Base-by-base conservation (phyloP, 2,797 vertebrate species). In the Staurois parvus region DNA sequence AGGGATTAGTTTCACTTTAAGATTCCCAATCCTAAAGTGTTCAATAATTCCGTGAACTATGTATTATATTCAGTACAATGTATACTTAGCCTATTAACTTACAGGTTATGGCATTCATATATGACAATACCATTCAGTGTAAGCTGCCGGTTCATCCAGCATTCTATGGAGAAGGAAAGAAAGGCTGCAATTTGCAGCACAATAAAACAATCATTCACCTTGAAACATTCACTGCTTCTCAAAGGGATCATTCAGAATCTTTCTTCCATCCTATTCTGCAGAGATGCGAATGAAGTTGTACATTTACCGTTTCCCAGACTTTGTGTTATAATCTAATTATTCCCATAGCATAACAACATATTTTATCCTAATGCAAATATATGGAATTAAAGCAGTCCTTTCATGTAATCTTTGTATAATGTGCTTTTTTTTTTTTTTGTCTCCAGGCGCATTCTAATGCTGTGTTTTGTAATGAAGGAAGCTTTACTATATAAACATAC, bases 281-380 rank as follows among this genome's bases (percentile, higher is more conserved):
- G 66, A 79, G 28, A 79, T 68, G 66, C 42, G 17, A 3, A 45
- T 40, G 10, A 29, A 48, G 64, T 68, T 68, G 66, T 48, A 56
- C 64, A 56, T 70, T 52, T 30, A 2, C 26, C 64, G 28, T 68
- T 42, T 7, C 0, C 19, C 7, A 32, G 32, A 21, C 66, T 52
- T 79, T 68, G 62, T 67, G 77, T 48, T 79, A 79, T 79, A 52
- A 79, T 69, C 66, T 52, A 29, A 68, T 70, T 70, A 69, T 79
- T 52, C 28, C 37, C 15, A 45, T 79, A 29, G 42, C 66, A 24
- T 32, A 30, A n/a, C n/a, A 10, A 7, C 30, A 34, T 68, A 68
- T 68, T 79, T 30, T 45, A 68, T 68, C 34, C 66, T 29, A 70
- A 69, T 69, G 78, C 78, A 52, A 70, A 34, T 79, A 24, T 34